Evolutionary conservation across 2,888 invertebrate species (phyloP), one percentile per base, ranked within the genome.

Genomic region (Drosophila tanythrix): DNA sequence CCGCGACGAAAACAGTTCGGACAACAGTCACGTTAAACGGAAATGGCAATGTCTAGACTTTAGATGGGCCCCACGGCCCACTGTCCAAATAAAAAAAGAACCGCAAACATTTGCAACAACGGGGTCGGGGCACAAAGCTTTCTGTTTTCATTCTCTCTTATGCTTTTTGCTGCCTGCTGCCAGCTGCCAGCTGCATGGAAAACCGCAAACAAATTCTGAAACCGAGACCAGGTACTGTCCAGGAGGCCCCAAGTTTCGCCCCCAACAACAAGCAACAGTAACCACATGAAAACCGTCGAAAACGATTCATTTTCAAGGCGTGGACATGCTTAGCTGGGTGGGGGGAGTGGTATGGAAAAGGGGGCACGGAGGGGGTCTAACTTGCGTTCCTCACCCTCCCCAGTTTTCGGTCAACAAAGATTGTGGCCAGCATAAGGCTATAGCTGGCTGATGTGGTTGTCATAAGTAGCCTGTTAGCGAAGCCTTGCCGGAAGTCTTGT

Each of bases 11-110:
- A 61, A 63, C 71, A 27, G 56, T 43, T 65, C 51, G 80, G 70
- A 67, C 74, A 70, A 52, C 72, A 76, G 75, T 87, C 85, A 87
- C 88, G 86, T 88, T 87, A 79, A 88, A 76, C 86, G 87, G 87
- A 88, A 88, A 87, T 87, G 87, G 88, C 84, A 80, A 83, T 80
- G 85, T 86, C 85, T 86, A 87, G 85, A 85, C 83, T 79, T 76
- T 76, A 71, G 83, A 81, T 65, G 70, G 71, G 60, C 46, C 59
- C 51, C 66, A 63, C 31, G 58, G 57, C 73, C 69, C 57, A n/a
- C 15, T 15, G 46, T 46, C 8, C 29, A 59, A 63, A 67, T 43
- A 58, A 6, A 43, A 33, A 61, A 55, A 40, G 56, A 81, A 82
- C 84, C 84, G 61, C 87, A 85, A 79, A 53, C 79, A 81, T 82